phyloP scores from a whole-genome alignment of 2,797 vertebrate genomes.

The Clamator glandarius region DNA sequence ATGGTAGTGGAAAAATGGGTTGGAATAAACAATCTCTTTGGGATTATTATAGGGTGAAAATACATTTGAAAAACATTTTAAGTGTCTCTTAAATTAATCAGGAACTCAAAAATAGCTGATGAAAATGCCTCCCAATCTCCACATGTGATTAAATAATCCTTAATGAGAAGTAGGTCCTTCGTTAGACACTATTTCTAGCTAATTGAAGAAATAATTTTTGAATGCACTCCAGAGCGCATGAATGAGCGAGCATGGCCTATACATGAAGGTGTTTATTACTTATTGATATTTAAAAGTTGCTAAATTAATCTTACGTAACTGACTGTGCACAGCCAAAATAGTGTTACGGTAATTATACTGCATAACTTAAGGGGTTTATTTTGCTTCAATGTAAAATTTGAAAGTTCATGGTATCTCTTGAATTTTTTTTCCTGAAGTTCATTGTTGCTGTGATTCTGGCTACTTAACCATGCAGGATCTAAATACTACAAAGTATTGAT shows the following conservation, averaged over 20 bases:
- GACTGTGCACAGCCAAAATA: conserved; percentile 59
- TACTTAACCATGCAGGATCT: conserved; percentile 69
- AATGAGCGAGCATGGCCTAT: conserved; percentile 66
- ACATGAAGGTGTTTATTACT: conserved; percentile 74
- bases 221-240: conserved; percentile 51
- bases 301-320: conserved; percentile 78
- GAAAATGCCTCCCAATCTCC: conserved; percentile 47
- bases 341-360: conserved; percentile 60
- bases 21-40: not conserved
- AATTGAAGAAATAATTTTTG: conserved; percentile 47
- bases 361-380: conserved; percentile 67
- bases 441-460: conserved; percentile 61
- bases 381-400: conserved; percentile 63
- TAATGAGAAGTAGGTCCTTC: conserved; percentile 48
- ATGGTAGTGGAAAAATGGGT: not conserved
- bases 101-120: conserved; percentile 1
- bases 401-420: conserved; percentile 69
- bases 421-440: conserved; percentile 62
- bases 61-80: conserved; percentile 16
- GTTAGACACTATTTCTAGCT: conserved; percentile 30
- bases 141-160: conserved; percentile 50
- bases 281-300: conserved; percentile 76
- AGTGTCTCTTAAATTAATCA: conserved; percentile 32
- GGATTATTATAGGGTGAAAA: conserved; percentile 1
- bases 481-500: conserved; percentile 49